A percentile compares a stretch with the other conserved stretches of the same genome.
These are phyloP conservation scores for Ginglymostoma cirratum DNA, from an alignment of 2,113 vertebrate genomes.

Conservation along the genomic window DNA sequence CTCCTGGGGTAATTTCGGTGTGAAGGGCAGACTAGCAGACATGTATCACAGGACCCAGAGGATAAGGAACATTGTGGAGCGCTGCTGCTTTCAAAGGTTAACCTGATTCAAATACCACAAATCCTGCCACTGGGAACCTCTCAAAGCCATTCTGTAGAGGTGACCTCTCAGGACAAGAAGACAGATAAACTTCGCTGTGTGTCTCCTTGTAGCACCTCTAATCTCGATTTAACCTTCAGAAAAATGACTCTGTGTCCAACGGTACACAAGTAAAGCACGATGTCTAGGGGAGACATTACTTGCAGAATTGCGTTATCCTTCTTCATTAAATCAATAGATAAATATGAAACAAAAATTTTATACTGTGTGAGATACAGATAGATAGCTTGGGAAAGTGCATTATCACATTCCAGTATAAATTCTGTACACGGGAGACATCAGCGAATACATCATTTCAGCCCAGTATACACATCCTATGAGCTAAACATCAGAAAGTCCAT, in stretches of 20 bases:
- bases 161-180: conserved; percentile 53
- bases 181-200: conserved; percentile 47
- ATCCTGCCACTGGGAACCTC: conserved; percentile 44
- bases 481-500: neutral
- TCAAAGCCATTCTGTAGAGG: conserved; percentile 43
- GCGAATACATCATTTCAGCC: neutral
- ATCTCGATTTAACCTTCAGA: conserved; percentile 48
- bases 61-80: conserved; percentile 40
- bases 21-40: conserved; percentile 37
- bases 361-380: neutral
- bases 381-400: neutral
- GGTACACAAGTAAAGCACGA: conserved; percentile 55
- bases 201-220: conserved; percentile 47
- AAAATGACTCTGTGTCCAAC: conserved; percentile 46
- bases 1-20: neutral
- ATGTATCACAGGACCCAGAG: conserved; percentile 36
- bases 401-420: neutral
- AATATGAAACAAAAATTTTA: neutral
- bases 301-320: neutral
- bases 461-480: neutral
- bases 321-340: neutral
- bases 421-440: no score
- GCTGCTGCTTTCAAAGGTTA: conserved; percentile 45
- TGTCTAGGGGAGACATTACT: conserved; percentile 50
- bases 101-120: conserved; percentile 46